These are phyloP conservation scores for Pelvicachromis taeniatus DNA, from an alignment of 2,113 vertebrate species.

Conservation along the genomic window DNA sequence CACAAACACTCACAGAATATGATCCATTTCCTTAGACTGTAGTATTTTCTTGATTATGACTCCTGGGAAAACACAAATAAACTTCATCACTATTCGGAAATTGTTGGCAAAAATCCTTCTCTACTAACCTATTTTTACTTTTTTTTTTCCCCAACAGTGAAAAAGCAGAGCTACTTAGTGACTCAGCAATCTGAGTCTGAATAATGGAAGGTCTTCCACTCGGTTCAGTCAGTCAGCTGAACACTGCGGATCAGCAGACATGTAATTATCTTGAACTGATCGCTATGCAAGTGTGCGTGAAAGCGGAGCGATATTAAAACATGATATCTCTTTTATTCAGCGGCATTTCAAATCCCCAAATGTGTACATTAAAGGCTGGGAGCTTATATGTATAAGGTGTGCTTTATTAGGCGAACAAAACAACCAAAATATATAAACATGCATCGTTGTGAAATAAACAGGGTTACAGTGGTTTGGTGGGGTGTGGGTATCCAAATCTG, in stretches of 20 bases:
- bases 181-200: constrained; percentile 21
- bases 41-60: background rate
- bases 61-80: background rate
- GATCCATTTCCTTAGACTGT: background rate
- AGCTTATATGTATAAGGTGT: constrained; percentile 56
- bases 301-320: background rate
- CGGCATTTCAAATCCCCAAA: background rate
- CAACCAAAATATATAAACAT: constrained; percentile 75
- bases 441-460: constrained; percentile 67
- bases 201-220: background rate
- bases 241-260: background rate
- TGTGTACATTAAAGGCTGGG: background rate
- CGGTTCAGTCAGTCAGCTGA: background rate
- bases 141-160: background rate
- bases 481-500: constrained; percentile 60
- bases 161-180: background rate
- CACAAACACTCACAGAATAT: background rate
- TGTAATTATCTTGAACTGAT: background rate
- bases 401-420: constrained; percentile 76
- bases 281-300: background rate
- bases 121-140: constrained; percentile 28
- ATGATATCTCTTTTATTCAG: background rate
- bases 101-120: background rate
- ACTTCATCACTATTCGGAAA: background rate
- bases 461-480: constrained; percentile 58